Base-by-base conservation (phyloP, 2,113 vertebrate species). In the Chloropsis cyanopogon region DNA sequence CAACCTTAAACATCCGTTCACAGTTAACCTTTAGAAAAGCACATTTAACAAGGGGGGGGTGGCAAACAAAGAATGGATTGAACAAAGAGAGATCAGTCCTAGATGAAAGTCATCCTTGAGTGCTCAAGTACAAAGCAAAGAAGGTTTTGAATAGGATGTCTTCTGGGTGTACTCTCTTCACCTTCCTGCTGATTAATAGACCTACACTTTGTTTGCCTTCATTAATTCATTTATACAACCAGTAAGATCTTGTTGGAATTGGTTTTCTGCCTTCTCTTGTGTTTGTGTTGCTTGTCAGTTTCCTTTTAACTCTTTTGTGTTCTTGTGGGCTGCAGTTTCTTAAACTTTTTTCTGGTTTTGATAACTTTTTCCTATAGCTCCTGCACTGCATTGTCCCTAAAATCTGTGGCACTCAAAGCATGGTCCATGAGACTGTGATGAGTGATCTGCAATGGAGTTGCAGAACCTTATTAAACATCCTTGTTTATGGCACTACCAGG, bases 21-120 rank as follows among this genome's bases (percentile, higher is more conserved):
- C 18, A 37, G 64, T 90, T 93, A 94, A 95, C 76, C 88, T 97
- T 93, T 81, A 92, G 80, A 88, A 94, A 57, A 94, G 70, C 39
- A 78, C 50, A 75, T 86, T 78, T 83, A 83, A 66, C 42, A n/a
- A 44, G 3, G 6, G 22, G 18, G 2, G 22, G 10, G 24, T 6
- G 4, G 23, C 80, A 72, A 88, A 92, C 68, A 93, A 93, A 90
- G 71, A 83, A 42, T 23, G 24, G 59, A 57, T 83, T 88, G 88
- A 86, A 41, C 53, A 93, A 83, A 82, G 86, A 46, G 76, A 90
- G 91, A 90, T 88, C 69, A 81, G 64, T 66, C 33, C 88, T 78
- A 86, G 90, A 94, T 94, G 76, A 83, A 94, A 86, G 88, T 88
- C 83, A 88, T 88, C 82, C 71, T 71, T 81, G 64, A 83, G 39